phyloP scores from a whole-genome alignment of 1,140 invertebrate genomes.

The Mactra quadrangularis region DNA sequence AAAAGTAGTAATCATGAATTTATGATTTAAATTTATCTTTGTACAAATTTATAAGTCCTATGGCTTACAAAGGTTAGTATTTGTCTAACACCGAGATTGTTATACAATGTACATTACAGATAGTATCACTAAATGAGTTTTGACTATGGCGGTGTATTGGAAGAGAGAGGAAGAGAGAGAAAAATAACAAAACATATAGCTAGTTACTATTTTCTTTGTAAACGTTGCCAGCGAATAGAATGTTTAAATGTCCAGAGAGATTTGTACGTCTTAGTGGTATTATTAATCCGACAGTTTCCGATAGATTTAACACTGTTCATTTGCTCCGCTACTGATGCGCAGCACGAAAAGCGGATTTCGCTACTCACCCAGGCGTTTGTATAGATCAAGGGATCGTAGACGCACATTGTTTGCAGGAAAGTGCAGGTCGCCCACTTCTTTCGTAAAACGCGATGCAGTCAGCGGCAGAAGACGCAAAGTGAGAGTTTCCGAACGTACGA shows the following conservation, averaged over 20 bases:
- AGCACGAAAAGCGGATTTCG: constrained; percentile 15
- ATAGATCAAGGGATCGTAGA: neutral
- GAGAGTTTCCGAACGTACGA: neutral
- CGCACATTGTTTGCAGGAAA: neutral
- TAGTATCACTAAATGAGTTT: too few species aligned
- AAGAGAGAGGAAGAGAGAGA: too few species aligned
- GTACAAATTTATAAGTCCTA: too few species aligned
- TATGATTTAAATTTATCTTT: too few species aligned
- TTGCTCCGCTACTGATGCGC: constrained; percentile 14
- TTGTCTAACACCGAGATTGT: too few species aligned
- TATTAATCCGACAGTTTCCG: constrained; percentile 43
- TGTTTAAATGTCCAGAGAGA: constrained; percentile 34
- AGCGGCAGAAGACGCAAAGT: neutral
- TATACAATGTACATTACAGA: too few species aligned
- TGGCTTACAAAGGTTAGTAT: too few species aligned
- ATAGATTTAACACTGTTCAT: constrained; percentile 43
- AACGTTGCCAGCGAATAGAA: neutral
- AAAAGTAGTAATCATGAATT: too few species aligned
- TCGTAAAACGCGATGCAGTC: neutral
- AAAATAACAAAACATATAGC: too few species aligned
- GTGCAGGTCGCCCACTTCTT: constrained; percentile 13
- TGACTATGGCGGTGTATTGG: too few species aligned
- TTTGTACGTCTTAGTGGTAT: constrained; percentile 18
- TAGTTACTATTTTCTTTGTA: constrained; percentile 5
- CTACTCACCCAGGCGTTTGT: constrained; percentile 17